A percentile compares a stretch with the other conserved stretches of the same genome.
phyloP scores from a whole-genome alignment of 2,113 vertebrate species.

The Engystomops pustulosus region DNA sequence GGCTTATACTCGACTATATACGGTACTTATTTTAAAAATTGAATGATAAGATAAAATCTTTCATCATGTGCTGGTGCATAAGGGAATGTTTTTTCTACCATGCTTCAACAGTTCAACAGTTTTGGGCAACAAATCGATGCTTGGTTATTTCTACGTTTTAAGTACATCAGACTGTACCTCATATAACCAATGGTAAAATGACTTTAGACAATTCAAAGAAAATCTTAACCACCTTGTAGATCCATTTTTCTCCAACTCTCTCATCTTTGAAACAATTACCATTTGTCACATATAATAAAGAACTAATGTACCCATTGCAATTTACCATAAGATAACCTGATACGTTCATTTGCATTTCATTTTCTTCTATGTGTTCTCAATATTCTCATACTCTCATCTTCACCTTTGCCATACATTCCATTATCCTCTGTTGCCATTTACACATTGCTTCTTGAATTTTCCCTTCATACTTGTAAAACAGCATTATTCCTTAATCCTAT shows the following conservation, averaged over 20 bases:
- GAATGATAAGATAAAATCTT: too few species aligned
- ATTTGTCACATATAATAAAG: slow-evolving; percentile 29
- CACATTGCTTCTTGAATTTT: not conserved
- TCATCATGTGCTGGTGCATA: too few species aligned
- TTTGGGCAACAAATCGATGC: too few species aligned
- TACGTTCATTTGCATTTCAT: not conserved
- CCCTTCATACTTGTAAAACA: not conserved
- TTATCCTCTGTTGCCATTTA: not conserved
- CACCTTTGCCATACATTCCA: not conserved
- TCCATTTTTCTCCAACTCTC: not conserved
- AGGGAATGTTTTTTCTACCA: too few species aligned
- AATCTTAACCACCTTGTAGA: not conserved
- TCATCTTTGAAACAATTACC: slow-evolving; percentile 23
- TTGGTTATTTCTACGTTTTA: too few species aligned
- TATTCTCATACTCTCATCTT: slow-evolving; percentile 3
- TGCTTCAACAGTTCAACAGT: too few species aligned
- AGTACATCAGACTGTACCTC: too few species aligned
- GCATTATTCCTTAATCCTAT: not conserved
- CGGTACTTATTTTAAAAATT: too few species aligned
- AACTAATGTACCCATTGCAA: not conserved
- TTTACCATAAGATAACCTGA: slow-evolving; percentile 11
- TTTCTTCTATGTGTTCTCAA: not conserved
- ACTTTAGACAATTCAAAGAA: not conserved
- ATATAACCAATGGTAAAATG: not conserved
- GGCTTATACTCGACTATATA: too few species aligned